These are phyloP conservation scores for Tribolium madens DNA, from an alignment of 1,140 invertebrate species.

Conservation along the genomic window DNA sequence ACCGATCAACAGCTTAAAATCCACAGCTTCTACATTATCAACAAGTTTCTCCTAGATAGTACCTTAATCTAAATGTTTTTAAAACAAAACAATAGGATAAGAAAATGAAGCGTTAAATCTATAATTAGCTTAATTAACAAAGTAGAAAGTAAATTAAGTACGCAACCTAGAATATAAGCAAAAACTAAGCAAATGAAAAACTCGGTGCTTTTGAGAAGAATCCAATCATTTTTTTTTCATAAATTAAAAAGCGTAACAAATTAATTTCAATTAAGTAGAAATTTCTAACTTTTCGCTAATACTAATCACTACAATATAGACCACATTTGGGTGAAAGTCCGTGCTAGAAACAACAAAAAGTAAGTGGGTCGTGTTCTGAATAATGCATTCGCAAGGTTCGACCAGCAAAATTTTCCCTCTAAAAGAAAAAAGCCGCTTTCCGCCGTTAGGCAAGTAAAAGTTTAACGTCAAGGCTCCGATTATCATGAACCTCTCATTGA, in stretches of 20 bases:
- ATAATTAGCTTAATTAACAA: conserved; percentile 32
- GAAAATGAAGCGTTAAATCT: conserved; percentile 34
- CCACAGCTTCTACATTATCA: not conserved
- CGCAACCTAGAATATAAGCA: not conserved
- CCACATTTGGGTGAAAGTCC: conserved; percentile 32
- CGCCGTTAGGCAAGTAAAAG: conserved; percentile 26
- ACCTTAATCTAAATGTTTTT: conserved; percentile 4
- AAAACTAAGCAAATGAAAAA: conserved; percentile 2
- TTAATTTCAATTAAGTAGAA: conserved; percentile 32
- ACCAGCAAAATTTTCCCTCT: conserved; percentile 20
- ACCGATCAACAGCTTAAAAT: conserved; percentile 8
- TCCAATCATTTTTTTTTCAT: not conserved
- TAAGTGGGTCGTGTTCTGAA: conserved; percentile 32
- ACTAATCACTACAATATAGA: conserved; percentile 18
- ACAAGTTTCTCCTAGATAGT: conserved; percentile 5
- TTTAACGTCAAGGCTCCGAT: not conserved
- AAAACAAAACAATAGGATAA: conserved; percentile 33
- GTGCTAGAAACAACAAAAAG: conserved; percentile 15
- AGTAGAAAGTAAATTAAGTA: conserved; percentile 27
- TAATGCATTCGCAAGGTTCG: conserved; percentile 7
- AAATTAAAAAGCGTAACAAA: conserved; percentile 36
- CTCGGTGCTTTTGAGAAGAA: conserved; percentile 13
- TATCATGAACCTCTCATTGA: conserved; percentile 12
- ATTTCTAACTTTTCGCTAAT: conserved; percentile 27
- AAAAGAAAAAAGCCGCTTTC: conserved; percentile 4